Percentiles rank a stretch among this genome's conserved stretches.
These are phyloP conservation scores for Meandrusa payeni DNA, from an alignment of 2,888 invertebrate genomes.

Conservation along the genomic window DNA sequence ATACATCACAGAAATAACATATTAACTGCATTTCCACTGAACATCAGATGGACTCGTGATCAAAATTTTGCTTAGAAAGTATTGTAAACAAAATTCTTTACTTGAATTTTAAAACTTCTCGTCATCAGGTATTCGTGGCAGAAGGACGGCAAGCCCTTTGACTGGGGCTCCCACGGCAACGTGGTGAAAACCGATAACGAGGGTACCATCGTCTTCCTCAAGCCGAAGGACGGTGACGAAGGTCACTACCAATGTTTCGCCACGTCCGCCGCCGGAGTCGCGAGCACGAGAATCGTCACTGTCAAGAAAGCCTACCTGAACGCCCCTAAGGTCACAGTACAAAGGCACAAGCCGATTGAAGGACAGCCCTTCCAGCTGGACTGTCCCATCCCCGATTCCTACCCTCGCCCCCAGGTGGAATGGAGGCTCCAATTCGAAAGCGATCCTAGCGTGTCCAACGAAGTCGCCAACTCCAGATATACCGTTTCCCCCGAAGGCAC, in stretches of 20 bases:
- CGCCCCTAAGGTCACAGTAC: constrained; percentile 34
- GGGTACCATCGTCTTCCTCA: constrained; percentile 50
- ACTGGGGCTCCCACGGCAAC: constrained; percentile 30
- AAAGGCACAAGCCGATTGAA: constrained; percentile 48
- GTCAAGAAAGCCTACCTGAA: constrained; percentile 46
- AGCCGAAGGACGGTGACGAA: constrained; percentile 47
- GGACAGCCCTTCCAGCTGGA: constrained; percentile 55
- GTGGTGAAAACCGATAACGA: constrained; percentile 43
- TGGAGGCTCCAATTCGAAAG: constrained; percentile 49
- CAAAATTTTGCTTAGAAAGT: too few relatives aligned
- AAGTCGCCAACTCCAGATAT: constrained; percentile 42
- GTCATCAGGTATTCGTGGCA: constrained; percentile 52
- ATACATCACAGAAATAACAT: too few relatives aligned
- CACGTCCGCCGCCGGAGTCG: constrained; percentile 44
- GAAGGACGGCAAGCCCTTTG: constrained; percentile 48
- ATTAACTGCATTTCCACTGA: too few relatives aligned
- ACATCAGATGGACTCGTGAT: too few relatives aligned
- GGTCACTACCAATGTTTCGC: constrained; percentile 58
- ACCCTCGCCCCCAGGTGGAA: constrained; percentile 53
- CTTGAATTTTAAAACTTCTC: constrained; percentile 1
- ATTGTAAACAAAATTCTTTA: too few relatives aligned
- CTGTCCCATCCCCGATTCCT: constrained; percentile 49
- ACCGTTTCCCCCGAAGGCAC: constrained; percentile 53
- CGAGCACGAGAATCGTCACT: constrained; percentile 45
- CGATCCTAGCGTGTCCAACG: constrained; percentile 38